These are phyloP conservation scores for Leptinotarsa defecta DNA, from an alignment of 1,140 invertebrate species.

Conservation along the genomic window DNA sequence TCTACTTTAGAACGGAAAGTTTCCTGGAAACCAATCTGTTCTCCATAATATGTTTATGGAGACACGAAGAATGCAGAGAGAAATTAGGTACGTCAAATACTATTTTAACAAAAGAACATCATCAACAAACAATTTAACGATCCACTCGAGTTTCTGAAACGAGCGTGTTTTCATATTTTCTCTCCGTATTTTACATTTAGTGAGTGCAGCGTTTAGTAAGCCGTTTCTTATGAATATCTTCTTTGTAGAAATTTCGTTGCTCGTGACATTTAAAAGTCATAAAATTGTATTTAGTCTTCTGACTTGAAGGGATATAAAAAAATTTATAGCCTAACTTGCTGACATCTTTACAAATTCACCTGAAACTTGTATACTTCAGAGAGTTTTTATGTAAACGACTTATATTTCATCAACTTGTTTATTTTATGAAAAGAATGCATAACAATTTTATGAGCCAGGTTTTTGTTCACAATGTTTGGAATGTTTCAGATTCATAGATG, in stretches of 20 bases:
- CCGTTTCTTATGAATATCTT: slow-evolving; percentile 41
- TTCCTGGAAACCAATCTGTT: too few relatives aligned
- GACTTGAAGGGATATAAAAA: slow-evolving; percentile 38
- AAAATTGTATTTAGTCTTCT: slow-evolving; percentile 44
- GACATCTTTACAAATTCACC: slow-evolving; percentile 42
- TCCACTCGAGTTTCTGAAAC: slow-evolving; percentile 31
- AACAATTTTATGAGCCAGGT: neutral
- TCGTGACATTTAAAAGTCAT: slow-evolving; percentile 44
- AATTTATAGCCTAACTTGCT: slow-evolving; percentile 34
- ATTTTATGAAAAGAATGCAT: neutral
- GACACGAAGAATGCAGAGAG: too few relatives aligned
- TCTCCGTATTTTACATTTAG: slow-evolving; percentile 36
- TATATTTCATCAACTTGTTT: neutral
- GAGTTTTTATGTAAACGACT: slow-evolving; percentile 6
- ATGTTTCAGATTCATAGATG: neutral
- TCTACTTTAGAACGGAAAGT: too few relatives aligned
- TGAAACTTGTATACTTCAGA: slow-evolving; percentile 35
- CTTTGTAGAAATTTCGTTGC: slow-evolving; percentile 37
- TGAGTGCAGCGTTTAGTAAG: slow-evolving; percentile 35
- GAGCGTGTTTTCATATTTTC: slow-evolving; percentile 33
- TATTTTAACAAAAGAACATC: neutral
- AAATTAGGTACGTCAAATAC: too few relatives aligned
- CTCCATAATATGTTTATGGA: too few relatives aligned
- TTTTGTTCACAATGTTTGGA: neutral
- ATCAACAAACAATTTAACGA: slow-evolving; percentile 29